Percentiles rank a stretch among this genome's conserved stretches.
phyloP scores from a whole-genome alignment of 2,888 invertebrate species.

The Mythimna loreyi region DNA sequence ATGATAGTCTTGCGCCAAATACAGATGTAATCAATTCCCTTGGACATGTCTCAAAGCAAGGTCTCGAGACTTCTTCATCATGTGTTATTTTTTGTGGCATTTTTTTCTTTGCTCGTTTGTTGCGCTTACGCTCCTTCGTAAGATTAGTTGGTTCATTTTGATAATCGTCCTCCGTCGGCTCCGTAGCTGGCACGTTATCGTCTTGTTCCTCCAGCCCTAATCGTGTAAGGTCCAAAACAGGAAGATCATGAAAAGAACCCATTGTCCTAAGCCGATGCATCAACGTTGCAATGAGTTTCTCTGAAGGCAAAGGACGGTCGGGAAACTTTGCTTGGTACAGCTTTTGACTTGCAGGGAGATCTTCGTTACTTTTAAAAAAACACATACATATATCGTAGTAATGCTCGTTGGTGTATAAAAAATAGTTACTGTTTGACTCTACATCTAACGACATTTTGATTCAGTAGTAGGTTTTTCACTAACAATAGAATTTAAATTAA shows the following conservation, averaged over 20 bases:
- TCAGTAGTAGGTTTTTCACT: too few relatives aligned
- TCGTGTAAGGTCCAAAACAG: slow-evolving; percentile 5
- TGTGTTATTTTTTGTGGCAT: neutral
- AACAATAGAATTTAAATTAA: too few relatives aligned
- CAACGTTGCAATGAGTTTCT: slow-evolving; percentile 20
- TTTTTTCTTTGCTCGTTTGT: neutral
- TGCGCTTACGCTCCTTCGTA: neutral
- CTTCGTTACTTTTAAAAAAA: slow-evolving; percentile 3
- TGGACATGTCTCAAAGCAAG: neutral
- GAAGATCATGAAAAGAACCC: slow-evolving; percentile 13
- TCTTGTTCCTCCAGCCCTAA: neutral
- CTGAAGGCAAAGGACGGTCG: slow-evolving; percentile 22
- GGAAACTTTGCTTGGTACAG: slow-evolving; percentile 16
- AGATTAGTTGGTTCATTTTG: neutral
- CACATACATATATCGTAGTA: slow-evolving; percentile 20
- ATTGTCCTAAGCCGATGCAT: slow-evolving; percentile 8
- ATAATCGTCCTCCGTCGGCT: neutral
- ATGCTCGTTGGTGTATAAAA: slow-evolving; percentile 18
- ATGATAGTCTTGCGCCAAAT: slow-evolving; percentile 18
- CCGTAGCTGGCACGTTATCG: neutral
- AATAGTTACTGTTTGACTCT: neutral
- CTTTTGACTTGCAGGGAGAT: slow-evolving; percentile 19
- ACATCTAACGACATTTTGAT: slow-evolving; percentile 11
- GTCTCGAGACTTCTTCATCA: neutral
- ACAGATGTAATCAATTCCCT: neutral